Evolutionary conservation across 2,797 vertebrate genomes (phyloP), one percentile per base, ranked within the genome.

Genomic region (Protonibea diacanthus): DNA sequence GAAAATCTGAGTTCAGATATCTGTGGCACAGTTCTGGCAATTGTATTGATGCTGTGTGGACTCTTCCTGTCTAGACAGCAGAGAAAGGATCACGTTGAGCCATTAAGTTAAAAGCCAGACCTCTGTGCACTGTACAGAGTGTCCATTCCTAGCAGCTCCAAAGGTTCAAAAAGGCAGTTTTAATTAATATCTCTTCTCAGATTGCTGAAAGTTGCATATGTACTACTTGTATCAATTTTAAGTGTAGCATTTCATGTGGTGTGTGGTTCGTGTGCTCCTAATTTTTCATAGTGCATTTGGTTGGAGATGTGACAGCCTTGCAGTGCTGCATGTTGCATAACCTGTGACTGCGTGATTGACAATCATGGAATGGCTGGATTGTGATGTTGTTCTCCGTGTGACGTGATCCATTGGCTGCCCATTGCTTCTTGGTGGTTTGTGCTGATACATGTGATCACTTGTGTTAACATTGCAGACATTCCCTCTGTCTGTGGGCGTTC

Each of bases 241-340:
- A 6, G 51, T 74, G 56, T 25, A 9, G 38, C 2, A 38, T 20
- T 40, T 62, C 21, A 4, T 66, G 47, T 71, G 56, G 15, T n/a
- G n/a, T n/a, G n/a, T 71, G 42, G 44, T 49, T 48, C 29, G 53
- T 71, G 64, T 84, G 61, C n/a, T 61, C 47, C 29, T 66, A 5
- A 7, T 49, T 29, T 68, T 68, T 67, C 71, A 63, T n/a, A 81
- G 67, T 80, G 77, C 29, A 15, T 72, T 77, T 27, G 21, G n/a
- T 56, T 56, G 77, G 82, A 65, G 71, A 2, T 49, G 47, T 78
- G 64, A 71, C 40, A 18, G 48, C 52, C 33, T 62, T 84, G 76
- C 47, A 47, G 65, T 82, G 76, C 59, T 85, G 90, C 82, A 87
- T 90, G 85, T 58, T 80, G 51, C 69, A 1, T 66, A 48, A 71